Evolutionary conservation across 2,797 vertebrate genomes (phyloP).

Genomic region (Pampus argenteus): DNA sequence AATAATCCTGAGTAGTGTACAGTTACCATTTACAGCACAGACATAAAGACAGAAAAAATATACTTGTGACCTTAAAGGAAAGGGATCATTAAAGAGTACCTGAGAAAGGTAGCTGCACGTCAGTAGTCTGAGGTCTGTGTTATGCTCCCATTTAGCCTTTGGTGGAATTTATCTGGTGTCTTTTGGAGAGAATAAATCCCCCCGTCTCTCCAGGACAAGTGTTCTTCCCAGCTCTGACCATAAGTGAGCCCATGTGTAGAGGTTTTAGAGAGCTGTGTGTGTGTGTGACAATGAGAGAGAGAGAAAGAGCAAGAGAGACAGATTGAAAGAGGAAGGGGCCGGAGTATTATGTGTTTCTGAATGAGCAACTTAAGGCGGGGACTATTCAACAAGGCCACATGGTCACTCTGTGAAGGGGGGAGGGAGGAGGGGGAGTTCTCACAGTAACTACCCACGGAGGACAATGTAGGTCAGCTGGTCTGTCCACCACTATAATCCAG

Average conservation of each 20-base stretch:
- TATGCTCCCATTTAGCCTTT: slow-evolving; percentile 58
- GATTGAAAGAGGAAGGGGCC: slow-evolving; percentile 26
- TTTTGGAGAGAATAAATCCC: slow-evolving; percentile 28
- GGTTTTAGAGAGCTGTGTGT: slow-evolving; percentile 47
- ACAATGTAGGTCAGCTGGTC: not conserved
- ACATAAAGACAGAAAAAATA: not conserved
- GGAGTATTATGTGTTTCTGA: slow-evolving; percentile 53
- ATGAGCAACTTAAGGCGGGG: slow-evolving; percentile 73
- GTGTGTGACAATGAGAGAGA: slow-evolving; percentile 50
- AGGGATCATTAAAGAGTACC: slow-evolving; percentile 63
- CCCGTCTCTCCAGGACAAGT: slow-evolving; percentile 46
- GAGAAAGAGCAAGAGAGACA: slow-evolving; percentile 31
- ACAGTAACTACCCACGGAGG: not conserved
- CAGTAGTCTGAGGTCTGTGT: slow-evolving; percentile 46
- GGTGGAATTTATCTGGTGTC: slow-evolving; percentile 48
- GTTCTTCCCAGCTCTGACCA: slow-evolving; percentile 42
- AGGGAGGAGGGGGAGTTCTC: slow-evolving; percentile 28
- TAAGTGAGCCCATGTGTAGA: slow-evolving; percentile 63
- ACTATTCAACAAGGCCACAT: slow-evolving; percentile 47
- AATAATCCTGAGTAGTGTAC: not conserved
- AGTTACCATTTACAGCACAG: slow-evolving; percentile 2
- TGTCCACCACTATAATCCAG: not conserved
- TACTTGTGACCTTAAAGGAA: slow-evolving; percentile 28
- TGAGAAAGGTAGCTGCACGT: slow-evolving; percentile 52
- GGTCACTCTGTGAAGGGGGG: slow-evolving; percentile 24